Base-by-base conservation (phyloP, 2,797 vertebrate species). In the Artibeus jamaicensis region DNA sequence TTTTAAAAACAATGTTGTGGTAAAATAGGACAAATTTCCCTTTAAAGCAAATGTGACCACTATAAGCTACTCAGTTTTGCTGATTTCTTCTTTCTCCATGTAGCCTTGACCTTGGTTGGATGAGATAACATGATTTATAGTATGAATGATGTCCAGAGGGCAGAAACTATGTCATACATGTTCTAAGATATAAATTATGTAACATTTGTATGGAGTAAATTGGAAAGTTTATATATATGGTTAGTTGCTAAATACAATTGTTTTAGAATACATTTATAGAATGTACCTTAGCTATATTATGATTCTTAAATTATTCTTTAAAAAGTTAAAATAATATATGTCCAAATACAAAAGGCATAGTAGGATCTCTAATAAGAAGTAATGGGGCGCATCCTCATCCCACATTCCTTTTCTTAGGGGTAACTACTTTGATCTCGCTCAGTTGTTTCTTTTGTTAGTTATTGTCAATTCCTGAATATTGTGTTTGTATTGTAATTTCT, bases 61-160 rank as follows among this genome's bases (percentile, higher is more conserved):
- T n/a, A 19, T 29, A 55, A 73, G 19, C 67, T 74, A 92, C 26
- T 91, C 65, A 79, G 83, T 74, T 91, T 95, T 95, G 86, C 71
- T 92, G 71, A 93, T 89, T 89, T 93, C 65, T 96, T 95, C 71
- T 90, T 91, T 96, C 67, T 91, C 48, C 24, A 16, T 77, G 37
- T 89, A 92, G 62, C 89, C 97, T 96, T 97, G 97, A 91, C 88
- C 92, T 95, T 96, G 95, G 67, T 95, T 96, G 93, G 59, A 57
- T 73, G 37, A 93, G 62, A 50, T 24, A 59, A 84, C 26, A 46
- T 85, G 83, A 97, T 95, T 97, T 93, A 97, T 95, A 86, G 39
- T 87, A 86, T 46, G 81, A 93, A 16, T 94, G 82, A 84, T 79
- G 88, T 97, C 89, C 76, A 65, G 76, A 96, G 91, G 91, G 86